These are phyloP conservation scores for Oryzias javanicus DNA, from an alignment of 2,113 vertebrate species.

Conservation along the genomic window DNA sequence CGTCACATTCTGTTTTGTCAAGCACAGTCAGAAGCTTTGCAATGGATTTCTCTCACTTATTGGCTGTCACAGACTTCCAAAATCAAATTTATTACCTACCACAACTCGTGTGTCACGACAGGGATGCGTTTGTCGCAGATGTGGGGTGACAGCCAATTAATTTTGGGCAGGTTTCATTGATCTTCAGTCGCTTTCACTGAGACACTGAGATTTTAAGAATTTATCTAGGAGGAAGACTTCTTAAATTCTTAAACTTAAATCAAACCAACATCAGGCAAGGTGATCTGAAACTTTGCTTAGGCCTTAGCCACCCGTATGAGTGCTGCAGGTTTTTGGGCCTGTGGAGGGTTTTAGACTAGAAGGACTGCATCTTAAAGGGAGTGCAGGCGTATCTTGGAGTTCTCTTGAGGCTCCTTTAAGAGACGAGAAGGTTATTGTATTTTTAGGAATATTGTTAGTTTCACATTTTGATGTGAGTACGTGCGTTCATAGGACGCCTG, in stretches of 20 bases:
- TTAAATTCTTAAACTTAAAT: no score
- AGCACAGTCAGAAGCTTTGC: neutral
- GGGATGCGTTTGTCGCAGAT: slow-evolving; percentile 30
- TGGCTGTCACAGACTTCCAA: slow-evolving; percentile 19
- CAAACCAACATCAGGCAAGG: no score
- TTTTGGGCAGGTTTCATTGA: slow-evolving; percentile 31
- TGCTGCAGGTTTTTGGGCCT: no score
- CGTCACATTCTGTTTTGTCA: slow-evolving; percentile 29
- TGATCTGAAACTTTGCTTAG: slow-evolving; percentile 34
- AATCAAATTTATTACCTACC: slow-evolving; percentile 30
- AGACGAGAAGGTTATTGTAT: no score
- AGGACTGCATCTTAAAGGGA: no score
- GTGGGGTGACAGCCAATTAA: slow-evolving; percentile 6
- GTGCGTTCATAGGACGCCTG: no score
- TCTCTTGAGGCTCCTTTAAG: no score
- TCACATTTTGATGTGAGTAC: no score
- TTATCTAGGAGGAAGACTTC: neutral
- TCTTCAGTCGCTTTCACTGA: slow-evolving; percentile 23
- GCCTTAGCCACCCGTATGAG: no score
- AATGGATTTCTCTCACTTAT: slow-evolving; percentile 9
- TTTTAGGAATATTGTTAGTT: no score
- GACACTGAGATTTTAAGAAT: slow-evolving; percentile 15
- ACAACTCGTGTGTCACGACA: slow-evolving; percentile 17
- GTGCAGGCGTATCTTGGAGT: no score
- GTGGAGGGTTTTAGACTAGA: no score